Conservation (phyloP, 2,888 invertebrate genomes). For the Acanthosoma haemorrhoidale region DNA sequence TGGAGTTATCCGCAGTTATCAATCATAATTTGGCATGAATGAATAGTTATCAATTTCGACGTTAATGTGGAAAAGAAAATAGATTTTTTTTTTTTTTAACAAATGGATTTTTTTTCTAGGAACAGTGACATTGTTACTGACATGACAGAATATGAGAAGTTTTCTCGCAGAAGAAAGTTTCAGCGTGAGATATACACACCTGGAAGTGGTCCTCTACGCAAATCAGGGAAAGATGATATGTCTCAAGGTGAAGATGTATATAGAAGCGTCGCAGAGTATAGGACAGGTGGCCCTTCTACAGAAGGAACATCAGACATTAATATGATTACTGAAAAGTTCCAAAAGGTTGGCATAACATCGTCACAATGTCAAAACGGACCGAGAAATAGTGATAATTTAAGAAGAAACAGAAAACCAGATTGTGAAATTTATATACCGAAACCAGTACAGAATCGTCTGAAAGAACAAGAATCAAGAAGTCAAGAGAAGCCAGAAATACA, state of each 20-base stretch:
- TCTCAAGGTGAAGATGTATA: conserved; percentile 19
- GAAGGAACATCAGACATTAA: conserved; percentile 20
- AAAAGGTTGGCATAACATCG: conserved; percentile 30
- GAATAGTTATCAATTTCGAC: no score
- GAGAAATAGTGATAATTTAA: conserved; percentile 8
- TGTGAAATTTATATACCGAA: conserved; percentile 39
- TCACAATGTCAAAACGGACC: conserved; percentile 2
- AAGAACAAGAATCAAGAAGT: conserved; percentile 3
- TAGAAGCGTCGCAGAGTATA: not conserved
- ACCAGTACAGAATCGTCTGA: conserved; percentile 25
- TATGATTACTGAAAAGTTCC: conserved; percentile 31
- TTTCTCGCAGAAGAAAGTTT: conserved; percentile 59
- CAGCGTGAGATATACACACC: conserved; percentile 66
- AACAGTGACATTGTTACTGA: conserved; percentile 31
- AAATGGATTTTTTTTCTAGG: conserved; percentile 4
- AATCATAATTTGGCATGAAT: no score
- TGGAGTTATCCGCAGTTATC: no score
- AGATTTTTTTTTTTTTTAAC: no score
- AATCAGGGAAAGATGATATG: conserved; percentile 50
- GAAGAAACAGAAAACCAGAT: conserved; percentile 37
- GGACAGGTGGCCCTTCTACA: not conserved
- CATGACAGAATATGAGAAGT: conserved; percentile 48
- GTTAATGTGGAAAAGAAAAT: no score
- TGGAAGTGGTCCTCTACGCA: conserved; percentile 68
- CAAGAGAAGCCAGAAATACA: not conserved